Evolutionary conservation across 1,140 invertebrate genomes (phyloP), one percentile per base, ranked within the genome.

Genomic region (Diorhabda sublineata): DNA sequence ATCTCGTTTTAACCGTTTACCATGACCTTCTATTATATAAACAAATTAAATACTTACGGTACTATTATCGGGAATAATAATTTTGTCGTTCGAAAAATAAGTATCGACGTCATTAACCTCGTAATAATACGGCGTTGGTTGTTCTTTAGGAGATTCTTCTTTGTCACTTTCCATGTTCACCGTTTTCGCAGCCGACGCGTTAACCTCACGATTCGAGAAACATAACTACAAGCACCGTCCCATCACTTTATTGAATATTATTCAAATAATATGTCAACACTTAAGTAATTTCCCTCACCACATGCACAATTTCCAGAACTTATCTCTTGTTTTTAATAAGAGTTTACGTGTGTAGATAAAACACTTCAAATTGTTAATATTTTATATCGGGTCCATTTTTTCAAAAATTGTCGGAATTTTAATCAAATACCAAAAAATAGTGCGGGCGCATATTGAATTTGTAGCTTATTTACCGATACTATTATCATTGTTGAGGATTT

Each of bases 21-120:
- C 26, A 26, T 26, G 26, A 26, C 26, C 26, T 26, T 26, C 26
- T 26, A 26, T 26, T 26, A 26, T 26, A 26, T 26, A 26, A 26
- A 26, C 26, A 26, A 26, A 26, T 26, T 26, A 26, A 26, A 26
- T n/a, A 64, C 43, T 58, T 59, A 7, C 75, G 79, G 80, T 78
- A 87, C 86, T 75, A 78, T 80, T 73, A 56, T 87, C 82, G 5
- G 88, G 88, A 72, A 90, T 86, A 2, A 78, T 79, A 62, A 90
- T 84, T 73, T 83, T 87, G 71, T 88, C 83, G 71, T 88, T 83
- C 4, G 85, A 83, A 78, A 89, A 89, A 74, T 90, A 90, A 2
- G 88, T 86, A 67, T 76, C 73, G 44, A 76, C 52, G 64, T 75
- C 74, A 52, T 70, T 62, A 42, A 74, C 69, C 61, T 76, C 75